Base-by-base conservation (phyloP, 2,113 vertebrate species). In the Pipra filicauda region DNA sequence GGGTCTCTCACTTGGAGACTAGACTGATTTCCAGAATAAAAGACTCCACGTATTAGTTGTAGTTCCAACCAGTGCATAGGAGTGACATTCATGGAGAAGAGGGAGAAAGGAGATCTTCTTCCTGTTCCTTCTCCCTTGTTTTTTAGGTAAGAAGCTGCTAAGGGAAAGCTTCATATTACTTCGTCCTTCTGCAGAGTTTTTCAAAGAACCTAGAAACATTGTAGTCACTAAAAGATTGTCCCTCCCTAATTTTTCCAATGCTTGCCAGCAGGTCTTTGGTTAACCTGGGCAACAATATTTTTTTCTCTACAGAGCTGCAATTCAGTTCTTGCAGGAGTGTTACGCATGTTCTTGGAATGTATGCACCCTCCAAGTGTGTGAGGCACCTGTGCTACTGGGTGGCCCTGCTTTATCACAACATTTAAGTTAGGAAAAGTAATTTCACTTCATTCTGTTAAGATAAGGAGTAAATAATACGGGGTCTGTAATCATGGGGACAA, bases 271-370 rank as follows among this genome's bases (percentile, higher is more conserved):
- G 24, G 12, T 23, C 19, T 64, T 79, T 17, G 2, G 17, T 33
- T 67, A 71, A 78, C 8, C 49, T 54, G 4, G 20, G 23, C 18
- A 57, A 18, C 9, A 44, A 35, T 7, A 5, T 6, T 58, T 87
- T 75, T 90, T 92, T 22, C 57, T 85, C 31, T 57, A 27, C 22
- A 92, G 78, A 49, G 52, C 28, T 24, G 49, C 31, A 17, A 85
- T 30, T 88, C n/a, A 41, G 28, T 46, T 83, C 52, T 79, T 82
- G 35, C 33, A 73, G 46, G 9, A 82, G 28, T 0, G 2, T 62
- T 67, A 19, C 2, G 1, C 8, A 1, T 1, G 0, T 49, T 54
- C 54, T 77, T 85, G 70, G 46, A 76, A 67, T 4, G 3, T 52
- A 26, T 7, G 5, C 7, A 2, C 19, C 37, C 31, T 44, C 21